These are phyloP conservation scores for Lophotis ruficrista DNA, from an alignment of 2,113 vertebrate species.

Conservation along the genomic window DNA sequence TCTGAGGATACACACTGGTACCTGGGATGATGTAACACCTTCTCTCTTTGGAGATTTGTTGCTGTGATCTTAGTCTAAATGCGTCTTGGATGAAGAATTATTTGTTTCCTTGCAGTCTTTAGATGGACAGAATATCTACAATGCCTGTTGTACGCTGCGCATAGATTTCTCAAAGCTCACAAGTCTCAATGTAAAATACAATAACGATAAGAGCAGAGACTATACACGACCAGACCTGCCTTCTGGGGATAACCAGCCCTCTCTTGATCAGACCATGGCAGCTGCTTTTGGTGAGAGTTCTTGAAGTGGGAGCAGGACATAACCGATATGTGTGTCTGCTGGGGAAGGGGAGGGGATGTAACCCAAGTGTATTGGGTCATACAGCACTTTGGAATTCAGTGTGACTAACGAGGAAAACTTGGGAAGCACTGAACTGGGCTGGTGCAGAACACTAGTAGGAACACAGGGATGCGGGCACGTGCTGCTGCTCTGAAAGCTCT, in stretches of 20 bases:
- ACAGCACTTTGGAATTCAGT: neutral
- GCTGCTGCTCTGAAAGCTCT: neutral
- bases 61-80: neutral
- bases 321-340: accelerated
- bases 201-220: constrained; percentile 95
- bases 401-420: neutral
- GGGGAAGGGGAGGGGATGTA: neutral
- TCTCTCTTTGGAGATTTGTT: neutral
- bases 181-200: constrained; percentile 95
- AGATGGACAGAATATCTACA: constrained; percentile 97
- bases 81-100: neutral
- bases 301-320: neutral
- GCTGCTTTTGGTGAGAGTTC: constrained; percentile 87
- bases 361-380: neutral
- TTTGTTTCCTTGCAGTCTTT: constrained; percentile 78
- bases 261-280: constrained; percentile 88
- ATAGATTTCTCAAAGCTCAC: constrained; percentile 96
- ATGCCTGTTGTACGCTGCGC: constrained; percentile 93
- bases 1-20: neutral
- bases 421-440: neutral
- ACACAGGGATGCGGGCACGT: neutral
- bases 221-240: constrained; percentile 94
- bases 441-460: neutral
- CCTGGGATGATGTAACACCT: neutral
- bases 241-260: constrained; percentile 87